These are phyloP conservation scores for Dasyurus viverrinus DNA, from an alignment of 2,113 vertebrate species.

Conservation along the genomic window DNA sequence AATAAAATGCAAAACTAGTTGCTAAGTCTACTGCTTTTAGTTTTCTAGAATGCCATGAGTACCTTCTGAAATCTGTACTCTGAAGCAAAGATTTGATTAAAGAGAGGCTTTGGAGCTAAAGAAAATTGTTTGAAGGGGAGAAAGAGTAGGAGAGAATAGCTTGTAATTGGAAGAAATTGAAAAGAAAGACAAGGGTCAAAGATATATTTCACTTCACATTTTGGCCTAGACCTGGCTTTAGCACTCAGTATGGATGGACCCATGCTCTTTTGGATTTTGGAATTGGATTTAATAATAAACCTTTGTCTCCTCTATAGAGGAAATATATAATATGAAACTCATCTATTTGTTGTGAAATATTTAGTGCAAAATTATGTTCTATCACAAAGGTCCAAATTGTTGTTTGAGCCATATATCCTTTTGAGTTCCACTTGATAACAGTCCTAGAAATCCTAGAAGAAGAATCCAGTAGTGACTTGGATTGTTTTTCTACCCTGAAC, in stretches of 20 bases:
- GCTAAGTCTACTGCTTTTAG: background rate
- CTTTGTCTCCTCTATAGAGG: background rate
- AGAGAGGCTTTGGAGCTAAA: background rate
- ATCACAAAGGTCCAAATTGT: background rate
- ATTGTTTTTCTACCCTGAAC: background rate
- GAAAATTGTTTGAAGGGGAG: background rate
- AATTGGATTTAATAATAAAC: background rate
- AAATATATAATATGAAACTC: background rate
- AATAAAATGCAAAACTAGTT: background rate
- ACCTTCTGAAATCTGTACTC: background rate
- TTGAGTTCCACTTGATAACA: conserved; percentile 11
- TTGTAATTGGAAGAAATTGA: background rate
- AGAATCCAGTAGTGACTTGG: too few relatives aligned
- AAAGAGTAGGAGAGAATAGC: background rate
- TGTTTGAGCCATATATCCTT: background rate
- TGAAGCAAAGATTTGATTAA: background rate
- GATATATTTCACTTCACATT: background rate
- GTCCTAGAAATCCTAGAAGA: background rate
- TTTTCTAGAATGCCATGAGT: background rate
- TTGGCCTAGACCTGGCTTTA: background rate
- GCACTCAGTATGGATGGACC: background rate
- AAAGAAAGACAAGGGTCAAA: background rate
- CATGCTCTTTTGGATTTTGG: background rate
- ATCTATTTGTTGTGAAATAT: background rate
- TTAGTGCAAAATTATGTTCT: background rate